A percentile compares a stretch with the other conserved stretches of the same genome.
Conservation (phyloP, 1,140 invertebrate genomes). For the Leptinotarsa undecemlineata region DNA sequence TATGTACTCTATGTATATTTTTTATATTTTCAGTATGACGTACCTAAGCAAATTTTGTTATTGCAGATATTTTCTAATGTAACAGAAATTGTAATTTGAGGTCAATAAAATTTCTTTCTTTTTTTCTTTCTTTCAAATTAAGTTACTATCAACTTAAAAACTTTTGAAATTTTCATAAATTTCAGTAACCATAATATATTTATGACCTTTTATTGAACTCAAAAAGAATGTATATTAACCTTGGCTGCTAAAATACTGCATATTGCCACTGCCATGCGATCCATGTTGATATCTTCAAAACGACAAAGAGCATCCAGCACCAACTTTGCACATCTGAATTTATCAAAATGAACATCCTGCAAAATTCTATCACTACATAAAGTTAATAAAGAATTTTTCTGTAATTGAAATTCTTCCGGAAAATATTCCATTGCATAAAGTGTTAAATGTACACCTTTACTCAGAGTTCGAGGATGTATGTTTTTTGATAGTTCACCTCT, state of each 20-base stretch:
- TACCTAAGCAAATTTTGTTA: too few species aligned
- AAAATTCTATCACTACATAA: slow-evolving; percentile 80
- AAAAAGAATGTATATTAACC: slow-evolving; percentile 54
- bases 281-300: slow-evolving; percentile 76
- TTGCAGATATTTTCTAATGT: too few species aligned
- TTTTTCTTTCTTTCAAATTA: too few species aligned
- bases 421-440: slow-evolving; percentile 72
- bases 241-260: slow-evolving; percentile 75
- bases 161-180: neutral
- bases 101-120: too few species aligned
- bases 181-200: neutral
- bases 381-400: slow-evolving; percentile 78
- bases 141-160: too few species aligned
- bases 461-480: slow-evolving; percentile 71
- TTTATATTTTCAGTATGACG: too few species aligned
- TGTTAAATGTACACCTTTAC: slow-evolving; percentile 70
- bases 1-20: too few species aligned
- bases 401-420: slow-evolving; percentile 67
- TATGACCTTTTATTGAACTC: neutral
- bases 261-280: slow-evolving; percentile 82
- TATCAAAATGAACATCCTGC: slow-evolving; percentile 76
- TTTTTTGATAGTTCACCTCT: slow-evolving; percentile 68
- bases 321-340: slow-evolving; percentile 68
- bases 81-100: too few species aligned
- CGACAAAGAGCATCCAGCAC: slow-evolving; percentile 77